These are phyloP conservation scores for Tragelaphus strepsiceros DNA, from an alignment of 2,113 vertebrate species.

Conservation along the genomic window DNA sequence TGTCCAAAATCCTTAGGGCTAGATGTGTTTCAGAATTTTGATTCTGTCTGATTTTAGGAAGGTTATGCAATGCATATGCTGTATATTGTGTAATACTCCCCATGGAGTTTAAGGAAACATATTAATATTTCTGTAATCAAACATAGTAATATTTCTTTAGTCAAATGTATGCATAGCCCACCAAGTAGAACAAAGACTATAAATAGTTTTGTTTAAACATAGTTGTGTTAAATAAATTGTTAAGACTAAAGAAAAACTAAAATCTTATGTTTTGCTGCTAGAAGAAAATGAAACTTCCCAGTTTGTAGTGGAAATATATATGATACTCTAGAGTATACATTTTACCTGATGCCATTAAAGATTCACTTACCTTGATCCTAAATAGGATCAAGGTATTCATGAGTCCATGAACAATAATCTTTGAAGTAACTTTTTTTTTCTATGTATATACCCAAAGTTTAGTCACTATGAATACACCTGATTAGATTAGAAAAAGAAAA, in stretches of 20 bases:
- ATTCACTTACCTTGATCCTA: constrained; percentile 5
- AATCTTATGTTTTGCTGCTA: constrained; percentile 69
- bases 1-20: neutral
- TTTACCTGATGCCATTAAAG: constrained; percentile 37
- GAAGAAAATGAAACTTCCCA: constrained; percentile 53
- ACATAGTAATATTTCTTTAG: neutral
- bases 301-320: constrained; percentile 28
- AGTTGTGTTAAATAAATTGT: neutral
- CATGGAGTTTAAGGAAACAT: neutral
- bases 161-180: neutral
- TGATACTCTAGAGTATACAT: constrained; percentile 22
- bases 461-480: constrained; percentile 17
- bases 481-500: neutral
- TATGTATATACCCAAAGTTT: neutral
- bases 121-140: neutral
- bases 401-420: constrained; percentile 14
- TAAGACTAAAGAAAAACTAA: constrained; percentile 62
- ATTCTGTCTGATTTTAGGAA: neutral
- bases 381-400: neutral
- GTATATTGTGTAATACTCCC: neutral
- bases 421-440: constrained; percentile 3
- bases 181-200: neutral
- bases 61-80: neutral
- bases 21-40: neutral
- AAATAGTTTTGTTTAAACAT: neutral